These are phyloP conservation scores for Berghia stephanieae DNA, from an alignment of 1,140 invertebrate genomes.

Conservation along the genomic window DNA sequence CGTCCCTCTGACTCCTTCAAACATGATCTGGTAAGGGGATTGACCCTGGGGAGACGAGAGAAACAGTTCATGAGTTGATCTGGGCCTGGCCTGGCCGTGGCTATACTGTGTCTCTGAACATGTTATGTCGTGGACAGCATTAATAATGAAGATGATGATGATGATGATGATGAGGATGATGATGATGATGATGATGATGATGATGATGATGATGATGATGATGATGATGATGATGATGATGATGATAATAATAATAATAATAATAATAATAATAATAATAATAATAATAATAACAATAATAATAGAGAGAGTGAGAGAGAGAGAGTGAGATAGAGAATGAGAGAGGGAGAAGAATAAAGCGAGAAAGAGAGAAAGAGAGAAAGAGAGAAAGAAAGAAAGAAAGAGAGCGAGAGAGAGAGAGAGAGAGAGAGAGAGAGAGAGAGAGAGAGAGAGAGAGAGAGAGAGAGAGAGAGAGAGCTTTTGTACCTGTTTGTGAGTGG, in stretches of 20 bases:
- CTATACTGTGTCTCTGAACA: too few species aligned
- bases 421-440: neutral
- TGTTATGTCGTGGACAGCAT: neutral
- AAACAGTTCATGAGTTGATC: neutral
- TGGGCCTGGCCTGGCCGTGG: too few species aligned
- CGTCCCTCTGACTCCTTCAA: constrained; percentile 34
- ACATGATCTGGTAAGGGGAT: constrained; percentile 21
- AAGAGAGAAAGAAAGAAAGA: neutral
- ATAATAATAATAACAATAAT: neutral
- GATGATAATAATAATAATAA: neutral
- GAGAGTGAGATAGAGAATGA: neutral
- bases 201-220: neutral
- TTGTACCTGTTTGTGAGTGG: constrained; percentile 6
- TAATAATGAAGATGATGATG: too few species aligned
- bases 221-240: neutral
- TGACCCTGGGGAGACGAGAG: neutral
- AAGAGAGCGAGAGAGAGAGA: too few species aligned
- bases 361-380: neutral
- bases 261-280: neutral
- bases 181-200: too few species aligned
- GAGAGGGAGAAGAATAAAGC: neutral
- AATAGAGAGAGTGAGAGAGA: neutral
- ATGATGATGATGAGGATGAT: too few species aligned
- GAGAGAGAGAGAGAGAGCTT: too few species aligned
- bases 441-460: neutral